Evolutionary conservation across 1,140 invertebrate species (phyloP).

Genomic region (Acromyrmex heyeri): DNA sequence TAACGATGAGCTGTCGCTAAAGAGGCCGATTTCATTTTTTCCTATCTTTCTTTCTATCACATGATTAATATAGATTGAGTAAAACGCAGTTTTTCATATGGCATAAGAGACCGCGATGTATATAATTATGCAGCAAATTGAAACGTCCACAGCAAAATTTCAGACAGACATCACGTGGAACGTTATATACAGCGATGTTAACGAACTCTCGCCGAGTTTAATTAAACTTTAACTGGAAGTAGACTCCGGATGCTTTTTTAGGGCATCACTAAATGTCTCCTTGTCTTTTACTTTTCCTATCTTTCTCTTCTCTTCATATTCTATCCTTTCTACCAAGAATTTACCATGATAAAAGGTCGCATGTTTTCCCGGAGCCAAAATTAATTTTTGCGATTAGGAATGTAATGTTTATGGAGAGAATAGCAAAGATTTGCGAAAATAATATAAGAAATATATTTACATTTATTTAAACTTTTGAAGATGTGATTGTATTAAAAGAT

Average conservation of each 20-base stretch:
- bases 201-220: constrained; percentile 79
- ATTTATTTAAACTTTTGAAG: not conserved
- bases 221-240: constrained; percentile 75
- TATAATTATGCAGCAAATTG: constrained; percentile 75
- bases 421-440: not conserved
- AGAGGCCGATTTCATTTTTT: not conserved
- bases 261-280: constrained; percentile 46
- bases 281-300: constrained; percentile 34
- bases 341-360: not conserved
- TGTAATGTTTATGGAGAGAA: not conserved
- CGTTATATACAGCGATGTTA: constrained; percentile 71
- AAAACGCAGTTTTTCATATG: constrained; percentile 17
- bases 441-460: too few species aligned
- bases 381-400: constrained; percentile 28
- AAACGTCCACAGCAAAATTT: constrained; percentile 70
- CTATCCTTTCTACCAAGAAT: not conserved
- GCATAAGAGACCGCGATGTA: constrained; percentile 67
- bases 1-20: not conserved
- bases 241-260: constrained; percentile 60
- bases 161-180: constrained; percentile 67
- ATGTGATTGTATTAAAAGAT: not conserved
- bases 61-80: constrained; percentile 45
- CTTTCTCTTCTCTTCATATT: constrained; percentile 10
- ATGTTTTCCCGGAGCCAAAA: not conserved
- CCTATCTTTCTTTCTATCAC: not conserved